Conservation (phyloP, 1,140 invertebrate genomes). For the Hermetia illucens region DNA sequence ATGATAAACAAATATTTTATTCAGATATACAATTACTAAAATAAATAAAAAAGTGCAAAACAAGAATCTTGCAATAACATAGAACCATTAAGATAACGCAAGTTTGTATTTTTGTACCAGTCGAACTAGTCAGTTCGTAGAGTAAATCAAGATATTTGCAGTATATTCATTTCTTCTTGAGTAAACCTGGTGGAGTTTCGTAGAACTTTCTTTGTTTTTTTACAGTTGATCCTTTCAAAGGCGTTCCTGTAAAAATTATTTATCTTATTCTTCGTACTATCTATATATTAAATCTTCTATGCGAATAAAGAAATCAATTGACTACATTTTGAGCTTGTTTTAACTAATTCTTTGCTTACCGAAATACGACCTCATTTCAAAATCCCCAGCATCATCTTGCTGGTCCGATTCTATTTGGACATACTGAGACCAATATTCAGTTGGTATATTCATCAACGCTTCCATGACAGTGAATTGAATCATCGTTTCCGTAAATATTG, state of each 20-base stretch:
- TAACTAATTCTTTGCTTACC: constrained; percentile 9
- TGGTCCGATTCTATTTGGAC: constrained; percentile 6
- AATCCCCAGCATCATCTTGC: background rate
- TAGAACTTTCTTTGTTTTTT: constrained; percentile 27
- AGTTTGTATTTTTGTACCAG: no score
- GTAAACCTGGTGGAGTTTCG: constrained; percentile 18
- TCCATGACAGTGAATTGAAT: constrained; percentile 50
- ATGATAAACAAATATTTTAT: no score
- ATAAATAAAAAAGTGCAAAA: no score
- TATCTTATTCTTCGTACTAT: background rate
- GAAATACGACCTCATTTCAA: constrained; percentile 3
- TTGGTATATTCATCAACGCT: constrained; percentile 44
- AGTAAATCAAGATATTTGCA: no score
- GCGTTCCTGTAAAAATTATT: constrained; percentile 15
- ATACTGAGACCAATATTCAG: constrained; percentile 44
- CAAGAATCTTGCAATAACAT: no score
- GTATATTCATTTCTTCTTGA: constrained; percentile 20
- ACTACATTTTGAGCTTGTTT: constrained; percentile 13
- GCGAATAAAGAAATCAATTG: constrained; percentile 23
- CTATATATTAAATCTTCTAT: constrained; percentile 2
- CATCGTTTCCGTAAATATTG: constrained; percentile 38
- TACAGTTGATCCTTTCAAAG: constrained; percentile 20
- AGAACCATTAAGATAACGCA: no score
- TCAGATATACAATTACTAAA: no score
- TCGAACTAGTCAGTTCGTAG: no score